Base-by-base conservation (phyloP, 2,797 vertebrate genomes). In the Semaprochilodus insignis region DNA sequence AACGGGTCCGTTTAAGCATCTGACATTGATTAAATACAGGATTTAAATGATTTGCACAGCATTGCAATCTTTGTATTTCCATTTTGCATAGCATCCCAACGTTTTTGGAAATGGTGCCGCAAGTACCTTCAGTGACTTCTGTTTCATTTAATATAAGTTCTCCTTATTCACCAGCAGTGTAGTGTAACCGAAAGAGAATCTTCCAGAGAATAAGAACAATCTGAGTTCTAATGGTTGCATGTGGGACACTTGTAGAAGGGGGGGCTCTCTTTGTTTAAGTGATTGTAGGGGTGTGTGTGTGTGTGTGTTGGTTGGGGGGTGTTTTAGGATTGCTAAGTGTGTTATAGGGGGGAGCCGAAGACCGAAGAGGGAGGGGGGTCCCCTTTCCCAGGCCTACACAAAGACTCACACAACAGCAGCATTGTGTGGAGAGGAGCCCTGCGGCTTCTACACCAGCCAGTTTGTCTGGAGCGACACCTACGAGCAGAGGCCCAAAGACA, bases 351-450 rank as follows among this genome's bases (percentile, higher is more conserved):
- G 27, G 36, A 63, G 51, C 57, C 23, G 19, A 81, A 73, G 75
- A 59, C 55, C 31, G 48, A 79, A 65, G 73, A 75, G 71, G 75
- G 80, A 71, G 67, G 74, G 72, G 65, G 59, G 51, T 74, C 65
- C 71, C 80, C 81, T 27, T 86, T 85, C 84, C 81, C 89, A 84
- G 63, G 83, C 34, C 80, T 74, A 77, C 78, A 91, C 87, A 89
- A 90, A 86, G 83, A 88, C 77, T 82, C 67, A 11, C 79, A 87
- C 87, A 87, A 81, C 74, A 81, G 76, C 40, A 52, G 76, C 85
- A 83, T 88, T 85, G 82, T 83, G 55, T 82, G 66, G 69, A 69
- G 40, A 73, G 63, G 66, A 74, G 77, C 57, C 78, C 27, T 44
- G 48, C 77, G 78, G 57, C 55, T 77, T 71, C 66, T 52, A 67